Evolutionary conservation across 2,888 invertebrate genomes (phyloP), one percentile per base, ranked within the genome.

Genomic region (Callosobruchus maculatus): DNA sequence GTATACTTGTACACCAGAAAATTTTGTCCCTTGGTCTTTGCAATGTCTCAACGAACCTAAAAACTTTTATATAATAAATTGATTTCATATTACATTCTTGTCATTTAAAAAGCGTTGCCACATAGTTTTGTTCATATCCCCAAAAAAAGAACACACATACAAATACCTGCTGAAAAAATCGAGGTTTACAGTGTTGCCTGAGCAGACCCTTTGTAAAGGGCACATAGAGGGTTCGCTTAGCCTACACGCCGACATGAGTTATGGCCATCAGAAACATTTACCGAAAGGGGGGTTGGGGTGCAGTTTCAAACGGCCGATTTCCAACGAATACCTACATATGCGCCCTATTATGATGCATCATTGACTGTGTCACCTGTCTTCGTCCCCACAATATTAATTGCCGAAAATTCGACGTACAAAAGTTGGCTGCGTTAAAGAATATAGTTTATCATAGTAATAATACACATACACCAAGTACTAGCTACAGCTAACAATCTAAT

Each of bases 261-360:
- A 86, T 85, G 78, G 85, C 86, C 84, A 84, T 86, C 86, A 86
- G 84, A 84, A 86, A 86, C 86, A 86, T 85, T 85, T 83, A 84
- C 83, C 79, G 82, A 81, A n/a, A 83, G 82, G 83, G 81, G 82
- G 81, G 78, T 74, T 74, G 75, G 73, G 75, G 72, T 74, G 75
- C 77, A 80, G 78, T 76, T 76, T 72, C 74, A 77, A 80, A 79
- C 78, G 78, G 76, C 76, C 77, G 78, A 77, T 78, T 78, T 80
- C 78, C 76, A 80, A 81, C 78, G 78, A 77, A 76, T 77, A 80
- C 78, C 78, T 78, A 77, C 77, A 74, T 76, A 74, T 49, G 49
- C 49, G 75, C 22, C 21, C 74, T 77, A 76, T 77, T 68, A 68
- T 49, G 49, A 77, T 77, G 78, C 77, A 76, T 81, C 79, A 81